Evolutionary conservation across 2,113 vertebrate genomes (phyloP).

Genomic region (Triplophysa siluroides): DNA sequence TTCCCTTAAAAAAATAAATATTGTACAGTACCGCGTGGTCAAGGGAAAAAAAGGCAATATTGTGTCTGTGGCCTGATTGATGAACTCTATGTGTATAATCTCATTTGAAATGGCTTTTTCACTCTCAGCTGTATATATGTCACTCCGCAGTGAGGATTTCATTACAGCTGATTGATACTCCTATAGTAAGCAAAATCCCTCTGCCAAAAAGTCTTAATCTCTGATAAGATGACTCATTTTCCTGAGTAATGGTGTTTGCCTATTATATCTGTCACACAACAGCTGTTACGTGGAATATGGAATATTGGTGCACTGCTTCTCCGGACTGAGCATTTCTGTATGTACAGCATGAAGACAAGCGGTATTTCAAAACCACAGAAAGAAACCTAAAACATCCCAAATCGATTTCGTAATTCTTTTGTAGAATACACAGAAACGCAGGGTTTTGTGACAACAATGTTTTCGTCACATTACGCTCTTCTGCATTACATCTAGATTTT

Average conservation of each 20-base stretch:
- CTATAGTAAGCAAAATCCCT: slow-evolving; percentile 50
- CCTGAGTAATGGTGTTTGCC: slow-evolving; percentile 56
- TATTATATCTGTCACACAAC: slow-evolving; percentile 53
- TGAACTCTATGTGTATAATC: slow-evolving; percentile 72
- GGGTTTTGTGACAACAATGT: too few relatives aligned
- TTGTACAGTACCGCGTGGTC: slow-evolving; percentile 49
- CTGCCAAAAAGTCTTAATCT: slow-evolving; percentile 53
- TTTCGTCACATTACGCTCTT: too few relatives aligned
- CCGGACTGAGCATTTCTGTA: background rate
- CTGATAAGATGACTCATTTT: slow-evolving; percentile 55
- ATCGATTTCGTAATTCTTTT: too few relatives aligned
- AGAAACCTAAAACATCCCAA: background rate
- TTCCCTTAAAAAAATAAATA: slow-evolving; percentile 38
- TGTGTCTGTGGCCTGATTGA: slow-evolving; percentile 69
- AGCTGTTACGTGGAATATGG: slow-evolving; percentile 35
- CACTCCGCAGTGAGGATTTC: slow-evolving; percentile 52
- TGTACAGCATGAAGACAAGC: background rate
- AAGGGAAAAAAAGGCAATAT: slow-evolving; percentile 68
- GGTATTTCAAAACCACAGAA: background rate
- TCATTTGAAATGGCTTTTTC: slow-evolving; percentile 77
- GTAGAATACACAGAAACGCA: too few relatives aligned
- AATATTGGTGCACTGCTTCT: slow-evolving; percentile 21
- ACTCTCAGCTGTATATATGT: slow-evolving; percentile 61
- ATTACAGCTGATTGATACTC: slow-evolving; percentile 48
- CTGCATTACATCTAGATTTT: too few relatives aligned